Evolutionary conservation across 92 coral and sea anemone species (phyloP), one percentile per base, ranked within the genome.

Genomic region (Ricordea florida): DNA sequence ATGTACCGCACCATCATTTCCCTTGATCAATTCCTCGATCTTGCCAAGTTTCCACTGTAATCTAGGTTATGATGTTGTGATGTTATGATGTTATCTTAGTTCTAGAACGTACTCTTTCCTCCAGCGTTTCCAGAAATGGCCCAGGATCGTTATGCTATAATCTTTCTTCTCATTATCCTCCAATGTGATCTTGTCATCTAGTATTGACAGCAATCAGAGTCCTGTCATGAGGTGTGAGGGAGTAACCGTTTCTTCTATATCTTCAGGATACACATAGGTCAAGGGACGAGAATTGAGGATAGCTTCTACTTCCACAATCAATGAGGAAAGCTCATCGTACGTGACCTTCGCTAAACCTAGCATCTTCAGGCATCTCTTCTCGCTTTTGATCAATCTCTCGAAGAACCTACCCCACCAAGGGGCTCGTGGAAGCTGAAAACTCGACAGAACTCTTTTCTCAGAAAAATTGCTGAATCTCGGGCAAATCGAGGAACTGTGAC

Each of bases 211-310:
- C 22, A 86, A 41, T 59, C 83, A 62, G 17, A 76, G 26, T 22
- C 83, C 84, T 26, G 52, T 67, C 24, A 86, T 37, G 32, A 80
- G 80, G 64, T 86, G 92, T 37, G 84, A 75, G 10, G 87, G 83
- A 10, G 87, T 86, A 31, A 86, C 49, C 0, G 87, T 68, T 62
- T 86, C 87, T 1, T 80, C 80, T 8, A 78, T 59, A 50, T 46
- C 83, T 49, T 86, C 87, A 29, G 75, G 59, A 51, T 77, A 81
- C 45, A 81, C 6, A 37, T 86, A 49, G 1, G 86, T 74, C 59
- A 85, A 62, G 25, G 90, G 90, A 11, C 86, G 67, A 17, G 90
- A 85, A 62, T 79, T 86, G 64, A 81, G 60, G 24, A 83, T 76
- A 23, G 80, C 88, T 66, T 87, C 81, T 29, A 87, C 86, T 57